These are phyloP conservation scores for Cynocephalus volans DNA, from an alignment of 2,113 vertebrate genomes.

Conservation along the genomic window DNA sequence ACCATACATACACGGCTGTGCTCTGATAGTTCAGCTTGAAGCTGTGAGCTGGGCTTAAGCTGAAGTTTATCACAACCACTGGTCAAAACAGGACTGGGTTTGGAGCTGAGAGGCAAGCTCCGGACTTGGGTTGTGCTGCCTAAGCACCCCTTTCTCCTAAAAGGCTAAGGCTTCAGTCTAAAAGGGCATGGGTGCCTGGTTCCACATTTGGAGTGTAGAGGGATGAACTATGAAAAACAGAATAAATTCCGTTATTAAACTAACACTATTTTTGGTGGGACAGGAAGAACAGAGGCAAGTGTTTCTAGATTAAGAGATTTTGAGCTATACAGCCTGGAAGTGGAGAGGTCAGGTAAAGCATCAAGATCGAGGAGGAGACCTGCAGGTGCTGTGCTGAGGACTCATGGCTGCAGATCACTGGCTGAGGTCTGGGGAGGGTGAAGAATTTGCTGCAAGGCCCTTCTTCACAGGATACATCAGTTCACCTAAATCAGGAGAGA, in stretches of 20 bases:
- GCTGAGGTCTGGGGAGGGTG: neutral
- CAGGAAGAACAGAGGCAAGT: neutral
- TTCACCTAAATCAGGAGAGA: neutral
- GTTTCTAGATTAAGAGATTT: neutral
- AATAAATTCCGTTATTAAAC: conserved; percentile 3
- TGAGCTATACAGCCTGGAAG: neutral
- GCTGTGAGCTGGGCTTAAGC: neutral
- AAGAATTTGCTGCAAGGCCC: neutral
- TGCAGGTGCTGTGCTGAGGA: neutral
- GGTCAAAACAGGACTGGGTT: neutral
- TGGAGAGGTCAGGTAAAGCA: neutral
- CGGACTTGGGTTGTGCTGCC: neutral
- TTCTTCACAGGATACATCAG: neutral
- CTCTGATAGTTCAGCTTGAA: neutral
- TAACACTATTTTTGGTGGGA: neutral
- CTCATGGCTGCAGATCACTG: neutral
- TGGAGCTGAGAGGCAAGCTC: neutral
- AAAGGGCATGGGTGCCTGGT: neutral
- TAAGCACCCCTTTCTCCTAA: neutral
- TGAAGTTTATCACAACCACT: neutral
- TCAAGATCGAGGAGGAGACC: neutral
- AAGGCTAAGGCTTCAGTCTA: neutral
- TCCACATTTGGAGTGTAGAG: neutral
- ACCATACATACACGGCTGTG: neutral
- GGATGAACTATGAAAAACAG: neutral